phyloP scores from a whole-genome alignment of 2,797 vertebrate genomes.

The Fundulus diaphanus region DNA sequence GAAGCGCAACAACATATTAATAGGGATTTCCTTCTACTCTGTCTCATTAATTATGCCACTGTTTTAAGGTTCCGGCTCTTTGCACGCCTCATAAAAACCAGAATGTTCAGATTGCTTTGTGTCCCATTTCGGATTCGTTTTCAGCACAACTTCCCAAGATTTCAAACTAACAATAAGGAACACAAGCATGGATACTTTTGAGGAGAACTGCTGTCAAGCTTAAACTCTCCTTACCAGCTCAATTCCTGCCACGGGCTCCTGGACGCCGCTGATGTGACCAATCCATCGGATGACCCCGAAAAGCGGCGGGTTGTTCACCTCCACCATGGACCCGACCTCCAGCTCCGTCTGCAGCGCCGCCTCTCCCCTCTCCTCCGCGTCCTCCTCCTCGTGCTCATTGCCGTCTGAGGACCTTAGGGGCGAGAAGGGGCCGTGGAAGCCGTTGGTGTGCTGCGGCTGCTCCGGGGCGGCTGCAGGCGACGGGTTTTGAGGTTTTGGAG shows the following conservation, averaged over 20 bases:
- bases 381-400: not conserved
- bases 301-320: slow-evolving; percentile 85
- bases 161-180: not conserved
- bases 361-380: slow-evolving; percentile 29
- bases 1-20: not conserved
- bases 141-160: not conserved
- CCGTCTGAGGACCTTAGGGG: slow-evolving; percentile 24
- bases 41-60: not conserved
- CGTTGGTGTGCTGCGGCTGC: slow-evolving; percentile 45
- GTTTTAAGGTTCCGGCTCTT: no score
- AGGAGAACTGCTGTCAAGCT: no score
- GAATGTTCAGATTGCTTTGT: not conserved
- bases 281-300: slow-evolving; percentile 88
- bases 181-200: not conserved
- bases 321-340: slow-evolving; percentile 87
- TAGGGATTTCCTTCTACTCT: not conserved
- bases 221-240: slow-evolving; percentile 78
- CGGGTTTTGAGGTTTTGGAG: slow-evolving; percentile 52
- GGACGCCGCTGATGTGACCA: slow-evolving; percentile 71
- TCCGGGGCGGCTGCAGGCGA: not conserved
- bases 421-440: slow-evolving; percentile 54
- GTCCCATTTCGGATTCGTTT: not conserved
- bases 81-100: not conserved
- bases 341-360: slow-evolving; percentile 34
- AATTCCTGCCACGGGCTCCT: slow-evolving; percentile 80